Percentiles rank a stretch among this genome's conserved stretches.
Evolutionary conservation across 2,888 invertebrate genomes (phyloP).

Genomic region (Pheosia tremula): DNA sequence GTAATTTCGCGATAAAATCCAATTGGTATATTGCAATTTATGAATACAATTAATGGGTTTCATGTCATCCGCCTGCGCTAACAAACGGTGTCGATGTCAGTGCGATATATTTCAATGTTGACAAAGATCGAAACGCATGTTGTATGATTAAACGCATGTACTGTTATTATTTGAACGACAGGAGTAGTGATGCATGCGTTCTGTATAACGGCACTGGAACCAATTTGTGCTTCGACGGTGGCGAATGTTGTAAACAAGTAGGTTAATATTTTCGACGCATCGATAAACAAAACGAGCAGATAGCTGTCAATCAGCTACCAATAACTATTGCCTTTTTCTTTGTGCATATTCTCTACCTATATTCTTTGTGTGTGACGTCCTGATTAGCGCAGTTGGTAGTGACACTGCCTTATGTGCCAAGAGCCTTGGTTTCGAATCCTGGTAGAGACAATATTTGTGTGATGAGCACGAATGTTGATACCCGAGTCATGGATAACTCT

Average conservation of each 20-base stretch:
- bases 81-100: conserved; percentile 67
- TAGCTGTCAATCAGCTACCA: no score
- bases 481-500: no score
- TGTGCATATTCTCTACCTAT: no score
- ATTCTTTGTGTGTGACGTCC: no score
- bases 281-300: no score
- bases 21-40: conserved; percentile 11
- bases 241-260: background rate
- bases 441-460: no score
- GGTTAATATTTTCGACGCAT: no score
- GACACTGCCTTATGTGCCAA: no score
- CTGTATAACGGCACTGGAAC: conserved; percentile 2
- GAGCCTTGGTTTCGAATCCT: no score
- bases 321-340: no score
- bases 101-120: conserved; percentile 63
- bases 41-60: conserved; percentile 49
- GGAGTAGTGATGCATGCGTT: conserved; percentile 32
- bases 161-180: conserved; percentile 39
- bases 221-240: background rate
- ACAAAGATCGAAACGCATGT: conserved; percentile 59
- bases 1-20: conserved; percentile 7
- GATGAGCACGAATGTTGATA: no score
- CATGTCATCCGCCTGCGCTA: conserved; percentile 64
- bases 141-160: conserved; percentile 36
- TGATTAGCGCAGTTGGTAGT: no score